A percentile compares a stretch with the other conserved stretches of the same genome.
Evolutionary conservation across 2,888 invertebrate species (phyloP).

Genomic region (Drosophila incognita): DNA sequence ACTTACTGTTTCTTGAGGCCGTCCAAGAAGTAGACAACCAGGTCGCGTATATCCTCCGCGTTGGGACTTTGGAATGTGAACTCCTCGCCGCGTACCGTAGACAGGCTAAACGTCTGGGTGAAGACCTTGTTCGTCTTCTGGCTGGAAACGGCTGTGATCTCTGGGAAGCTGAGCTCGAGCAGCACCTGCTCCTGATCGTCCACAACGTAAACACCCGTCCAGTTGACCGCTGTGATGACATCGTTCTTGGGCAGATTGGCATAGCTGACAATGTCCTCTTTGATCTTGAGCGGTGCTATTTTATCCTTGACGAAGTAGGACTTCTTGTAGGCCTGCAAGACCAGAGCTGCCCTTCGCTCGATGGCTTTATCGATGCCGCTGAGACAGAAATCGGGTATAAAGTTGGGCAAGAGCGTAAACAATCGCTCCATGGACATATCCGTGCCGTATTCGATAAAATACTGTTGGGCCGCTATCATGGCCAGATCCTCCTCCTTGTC

Average conservation of each 20-base stretch:
- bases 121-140: constrained; percentile 98
- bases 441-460: constrained; percentile 97
- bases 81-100: constrained; percentile 98
- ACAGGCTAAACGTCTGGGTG: constrained; percentile 97
- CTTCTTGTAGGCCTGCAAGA: constrained; percentile 96
- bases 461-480: constrained; percentile 99
- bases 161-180: constrained; percentile 98
- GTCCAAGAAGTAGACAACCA: constrained; percentile 98
- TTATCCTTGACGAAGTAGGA: constrained; percentile 97
- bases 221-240: constrained; percentile 99
- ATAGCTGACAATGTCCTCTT: constrained; percentile 99
- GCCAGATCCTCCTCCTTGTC: constrained; percentile 98
- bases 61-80: constrained; percentile 99
- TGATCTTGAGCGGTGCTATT: constrained; percentile 92
- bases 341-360: constrained; percentile 95
- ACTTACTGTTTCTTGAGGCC: constrained; percentile 91
- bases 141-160: constrained; percentile 97
- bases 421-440: constrained; percentile 96
- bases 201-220: constrained; percentile 99
- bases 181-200: constrained; percentile 99
- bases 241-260: constrained; percentile 99
- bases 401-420: constrained; percentile 94
- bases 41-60: constrained; percentile 98
- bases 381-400: constrained; percentile 98
- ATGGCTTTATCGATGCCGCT: constrained; percentile 95